Evolutionary conservation across 1,140 invertebrate genomes (phyloP).

Genomic region (Cardiocondyla obscurior): DNA sequence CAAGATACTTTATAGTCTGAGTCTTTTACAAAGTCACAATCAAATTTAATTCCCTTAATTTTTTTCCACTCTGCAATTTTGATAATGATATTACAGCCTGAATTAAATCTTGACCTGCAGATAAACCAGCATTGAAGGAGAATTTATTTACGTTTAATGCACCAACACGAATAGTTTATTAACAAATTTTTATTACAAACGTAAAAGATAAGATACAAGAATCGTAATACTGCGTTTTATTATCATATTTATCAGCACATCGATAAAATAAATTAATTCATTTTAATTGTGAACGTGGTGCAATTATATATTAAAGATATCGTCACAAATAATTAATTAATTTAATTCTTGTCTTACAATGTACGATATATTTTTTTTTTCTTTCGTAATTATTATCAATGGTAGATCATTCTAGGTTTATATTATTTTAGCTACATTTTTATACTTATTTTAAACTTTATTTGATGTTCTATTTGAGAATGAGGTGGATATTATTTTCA

Average conservation of each 20-base stretch:
- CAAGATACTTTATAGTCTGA: too few relatives aligned
- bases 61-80: too few relatives aligned
- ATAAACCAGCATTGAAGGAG: not conserved
- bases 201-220: not conserved
- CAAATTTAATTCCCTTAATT: too few relatives aligned
- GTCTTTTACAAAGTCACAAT: too few relatives aligned
- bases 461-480: not conserved
- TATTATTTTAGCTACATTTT: not conserved
- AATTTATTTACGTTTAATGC: not conserved
- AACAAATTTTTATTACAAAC: not conserved
- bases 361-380: not conserved
- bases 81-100: too few relatives aligned
- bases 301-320: not conserved
- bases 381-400: not conserved
- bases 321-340: not conserved
- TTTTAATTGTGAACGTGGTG: not conserved
- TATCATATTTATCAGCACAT: not conserved
- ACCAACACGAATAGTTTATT: not conserved
- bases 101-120: too few relatives aligned
- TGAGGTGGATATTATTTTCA: not conserved
- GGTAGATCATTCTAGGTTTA: not conserved
- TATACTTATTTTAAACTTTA: not conserved
- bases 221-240: constrained; percentile 8
- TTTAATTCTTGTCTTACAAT: not conserved
- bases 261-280: not conserved